Base-by-base conservation (phyloP, 2,113 vertebrate species). In the Psittacula cyanocephala region DNA sequence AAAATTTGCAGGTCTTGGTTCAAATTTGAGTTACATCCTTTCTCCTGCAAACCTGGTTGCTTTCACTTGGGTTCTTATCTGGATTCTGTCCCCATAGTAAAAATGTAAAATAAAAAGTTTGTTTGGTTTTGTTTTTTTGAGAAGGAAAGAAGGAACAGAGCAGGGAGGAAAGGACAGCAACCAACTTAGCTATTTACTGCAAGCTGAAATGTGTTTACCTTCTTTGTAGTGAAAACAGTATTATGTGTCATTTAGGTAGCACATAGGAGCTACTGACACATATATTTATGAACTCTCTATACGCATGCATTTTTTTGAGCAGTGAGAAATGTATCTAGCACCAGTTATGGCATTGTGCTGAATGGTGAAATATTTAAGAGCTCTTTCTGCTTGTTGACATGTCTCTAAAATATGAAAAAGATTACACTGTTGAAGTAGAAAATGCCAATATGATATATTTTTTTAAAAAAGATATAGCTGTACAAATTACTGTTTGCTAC, bases 291-390 rank as follows among this genome's bases (percentile, higher is more conserved):
- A 88, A 83, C 35, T 88, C 10, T 47, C 13, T 67, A 17, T 55
- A 35, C 3, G 44, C 5, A n/a, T 13, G 8, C 15, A 44, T 59
- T 88, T 88, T 86, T 59, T 74, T 17, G 49, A 86, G 52, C 55
- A 62, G n/a, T 53, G 79, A 74, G 41, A 92, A 90, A 57, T 35
- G 3, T 46, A 67, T 83, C 68, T 63, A 81, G n/a, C 59, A 81
- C 46, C 17, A 63, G 63, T 91, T 77, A 80, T 13, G 17, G 27
- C 67, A 75, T 17, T 93, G 49, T 69, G 59, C 15, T 96, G 79
- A 86, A 80, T 53, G 37, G 29, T 80, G 52, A 80, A 93, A 74
- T 93, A 82, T 91, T 91, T 90, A 91, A 93, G 81, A 80, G 59
- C 44, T 77, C 41, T 46, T 88, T 93, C 74, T 93, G 35, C 53